A percentile compares a stretch with the other conserved stretches of the same genome.
These are phyloP conservation scores for Seira musarum DNA, from an alignment of 2,888 invertebrate species.

Conservation along the genomic window DNA sequence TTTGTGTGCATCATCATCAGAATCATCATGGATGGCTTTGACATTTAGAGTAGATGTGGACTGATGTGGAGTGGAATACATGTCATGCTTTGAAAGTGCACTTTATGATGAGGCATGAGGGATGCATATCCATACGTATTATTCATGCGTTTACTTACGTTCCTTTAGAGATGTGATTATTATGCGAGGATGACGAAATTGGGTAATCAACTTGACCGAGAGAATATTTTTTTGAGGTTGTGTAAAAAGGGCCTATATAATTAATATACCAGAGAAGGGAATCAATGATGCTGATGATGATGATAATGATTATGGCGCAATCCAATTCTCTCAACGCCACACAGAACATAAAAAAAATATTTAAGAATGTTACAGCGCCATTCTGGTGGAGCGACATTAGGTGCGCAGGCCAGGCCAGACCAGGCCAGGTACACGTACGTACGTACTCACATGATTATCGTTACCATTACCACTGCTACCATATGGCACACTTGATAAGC, in stretches of 20 bases:
- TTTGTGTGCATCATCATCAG: neutral
- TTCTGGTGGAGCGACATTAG: neutral
- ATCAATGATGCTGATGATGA: too few relatives aligned
- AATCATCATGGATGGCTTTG: neutral
- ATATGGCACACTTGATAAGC: constrained; percentile 49
- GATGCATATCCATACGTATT: too few relatives aligned
- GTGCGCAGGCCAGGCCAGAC: too few relatives aligned
- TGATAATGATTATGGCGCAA: constrained; percentile 46
- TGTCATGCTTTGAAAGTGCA: too few relatives aligned
- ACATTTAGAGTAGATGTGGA: too few relatives aligned
- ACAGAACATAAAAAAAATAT: constrained; percentile 25
- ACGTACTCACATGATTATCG: constrained; percentile 26
- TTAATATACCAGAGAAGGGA: constrained; percentile 46
- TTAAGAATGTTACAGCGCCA: neutral
- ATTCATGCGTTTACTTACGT: neutral
- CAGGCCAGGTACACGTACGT: too few relatives aligned
- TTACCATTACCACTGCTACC: too few relatives aligned
- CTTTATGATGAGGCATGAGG: too few relatives aligned
- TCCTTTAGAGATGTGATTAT: constrained; percentile 7
- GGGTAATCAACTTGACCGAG: constrained; percentile 60
- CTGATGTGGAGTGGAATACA: too few relatives aligned
- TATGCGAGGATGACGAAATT: constrained; percentile 53
- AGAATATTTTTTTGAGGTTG: constrained; percentile 53
- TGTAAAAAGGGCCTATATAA: constrained; percentile 53
- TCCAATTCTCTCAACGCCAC: constrained; percentile 46